Evolutionary conservation across 92 coral and sea anemone genomes (phyloP).

Genomic region (Scolanthus callimorphus): DNA sequence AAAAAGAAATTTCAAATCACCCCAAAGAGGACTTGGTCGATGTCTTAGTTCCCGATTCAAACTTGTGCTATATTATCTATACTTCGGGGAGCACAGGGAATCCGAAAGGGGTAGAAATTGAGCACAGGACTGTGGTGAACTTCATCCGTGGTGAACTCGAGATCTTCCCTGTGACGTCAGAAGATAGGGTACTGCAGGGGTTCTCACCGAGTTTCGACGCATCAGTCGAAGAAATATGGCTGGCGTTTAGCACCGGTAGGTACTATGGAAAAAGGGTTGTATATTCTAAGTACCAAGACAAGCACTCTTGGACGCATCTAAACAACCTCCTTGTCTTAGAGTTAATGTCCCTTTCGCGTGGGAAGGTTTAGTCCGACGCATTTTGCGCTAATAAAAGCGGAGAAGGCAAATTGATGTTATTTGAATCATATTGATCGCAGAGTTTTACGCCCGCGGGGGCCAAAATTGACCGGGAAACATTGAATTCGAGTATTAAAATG

Average conservation of each 20-base stretch:
- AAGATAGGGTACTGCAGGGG: conserved; percentile 5
- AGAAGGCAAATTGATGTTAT: too few relatives aligned
- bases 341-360: too few relatives aligned
- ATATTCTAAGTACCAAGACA: too few relatives aligned
- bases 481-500: too few relatives aligned
- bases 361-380: too few relatives aligned
- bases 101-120: conserved; percentile 18
- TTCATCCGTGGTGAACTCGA: conserved; percentile 7
- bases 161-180: conserved; percentile 1
- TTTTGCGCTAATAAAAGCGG: too few relatives aligned
- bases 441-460: too few relatives aligned
- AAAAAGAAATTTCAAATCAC: not conserved
- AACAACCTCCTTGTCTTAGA: too few relatives aligned
- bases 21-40: not conserved
- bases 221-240: conserved; percentile 17
- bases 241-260: conserved; percentile 9
- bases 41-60: not conserved
- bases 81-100: conserved; percentile 24
- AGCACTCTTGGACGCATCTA: too few relatives aligned
- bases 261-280: not conserved
- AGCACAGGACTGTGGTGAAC: conserved; percentile 19
- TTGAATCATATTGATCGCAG: too few relatives aligned
- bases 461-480: too few relatives aligned
- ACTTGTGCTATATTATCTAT: conserved; percentile 19
- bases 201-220: conserved; percentile 18